Evolutionary conservation across 2,888 invertebrate species (phyloP), one percentile per base, ranked within the genome.

Genomic region (Pristionchus japonicus): DNA sequence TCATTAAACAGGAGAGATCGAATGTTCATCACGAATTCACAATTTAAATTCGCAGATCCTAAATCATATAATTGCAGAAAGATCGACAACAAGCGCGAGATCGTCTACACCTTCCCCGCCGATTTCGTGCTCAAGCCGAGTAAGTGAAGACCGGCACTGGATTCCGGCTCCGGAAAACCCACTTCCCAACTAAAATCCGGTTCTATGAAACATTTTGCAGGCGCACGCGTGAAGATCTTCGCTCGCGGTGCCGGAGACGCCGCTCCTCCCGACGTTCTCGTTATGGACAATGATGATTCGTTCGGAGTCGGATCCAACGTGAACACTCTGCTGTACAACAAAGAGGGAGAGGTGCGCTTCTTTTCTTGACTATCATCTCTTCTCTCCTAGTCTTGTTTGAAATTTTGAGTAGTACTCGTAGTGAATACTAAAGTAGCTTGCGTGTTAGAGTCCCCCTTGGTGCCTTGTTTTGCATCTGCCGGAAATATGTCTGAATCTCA

Each of bases 251-350:
- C 89, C 0, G 90, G 91, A 52, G 93, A 90, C 6, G 86, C 89
- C 67, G 89, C 86, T 31, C 93, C 93, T 15, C 93, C 93, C 17
- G 93, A 93, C 34, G 89, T 91, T 43, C 89, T 92, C 52, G 89
- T 92, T 91, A 64, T 43, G 89, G 93, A 93, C 31, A 89, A 89
- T 43, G 93, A 93, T 23, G 93, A 94, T 64, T 91, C 90, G 37
- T 94, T 93, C 90, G 93, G 93, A 31, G 90, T 91, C 15, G 93
- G 93, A 49, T 37, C 88, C 80, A 94, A 93, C 88, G 92, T 93
- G 43, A 93, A 94, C 67, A 93, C 93, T 47, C 91, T 93, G 74
- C 91, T 93, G 85, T 94, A 94, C 90, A 93, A 93, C 88, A 90
- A 88, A 34, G 91, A 93, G 47, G 93, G 93, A 88, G 93, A 93